These are phyloP conservation scores for Temnopleurus reevesii DNA, from an alignment of 53 echinoderm and acorn worm species.

Conservation along the genomic window DNA sequence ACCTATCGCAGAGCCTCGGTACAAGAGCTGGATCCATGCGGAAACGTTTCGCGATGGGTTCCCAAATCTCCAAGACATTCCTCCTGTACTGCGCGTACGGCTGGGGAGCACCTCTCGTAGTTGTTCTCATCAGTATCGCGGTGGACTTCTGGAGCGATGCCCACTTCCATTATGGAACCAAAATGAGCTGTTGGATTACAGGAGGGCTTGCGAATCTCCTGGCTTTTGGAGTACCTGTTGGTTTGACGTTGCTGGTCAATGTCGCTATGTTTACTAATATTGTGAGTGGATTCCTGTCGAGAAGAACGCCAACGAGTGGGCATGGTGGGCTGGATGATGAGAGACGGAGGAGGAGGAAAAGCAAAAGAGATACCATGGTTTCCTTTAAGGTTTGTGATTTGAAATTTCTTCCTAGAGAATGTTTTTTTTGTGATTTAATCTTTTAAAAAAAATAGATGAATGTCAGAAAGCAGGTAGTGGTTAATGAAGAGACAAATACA, in stretches of 20 bases:
- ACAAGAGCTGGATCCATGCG: slow-evolving; percentile 60
- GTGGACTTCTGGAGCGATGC: slow-evolving; percentile 30
- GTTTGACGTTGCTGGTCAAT: slow-evolving; percentile 60
- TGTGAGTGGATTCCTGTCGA: slow-evolving; percentile 64
- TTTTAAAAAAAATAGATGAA: no score
- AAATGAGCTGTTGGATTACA: slow-evolving; percentile 46
- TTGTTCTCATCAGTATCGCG: slow-evolving; percentile 46
- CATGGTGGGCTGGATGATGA: slow-evolving; percentile 37
- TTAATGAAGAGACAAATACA: no score
- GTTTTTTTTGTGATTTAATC: no score
- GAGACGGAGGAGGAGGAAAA: slow-evolving; percentile 40
- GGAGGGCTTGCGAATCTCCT: slow-evolving; percentile 51
- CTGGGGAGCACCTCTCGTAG: slow-evolving; percentile 70
- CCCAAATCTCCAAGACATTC: slow-evolving; percentile 55
- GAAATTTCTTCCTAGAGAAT: no score
- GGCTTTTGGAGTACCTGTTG: slow-evolving; percentile 65
- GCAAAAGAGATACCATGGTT: slow-evolving; percentile 60
- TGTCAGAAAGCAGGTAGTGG: no score
- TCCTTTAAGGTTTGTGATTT: slow-evolving; percentile 67
- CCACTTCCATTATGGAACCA: slow-evolving; percentile 56
- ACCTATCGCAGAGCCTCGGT: slow-evolving; percentile 69
- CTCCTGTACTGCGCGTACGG: slow-evolving; percentile 66
- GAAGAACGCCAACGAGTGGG: slow-evolving; percentile 56
- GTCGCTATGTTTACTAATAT: slow-evolving; percentile 64
- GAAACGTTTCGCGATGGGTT: slow-evolving; percentile 1